Percentiles rank a stretch among this genome's conserved stretches.
These are phyloP conservation scores for Torymus tubicola DNA, from an alignment of 2,888 invertebrate species.

Conservation along the genomic window DNA sequence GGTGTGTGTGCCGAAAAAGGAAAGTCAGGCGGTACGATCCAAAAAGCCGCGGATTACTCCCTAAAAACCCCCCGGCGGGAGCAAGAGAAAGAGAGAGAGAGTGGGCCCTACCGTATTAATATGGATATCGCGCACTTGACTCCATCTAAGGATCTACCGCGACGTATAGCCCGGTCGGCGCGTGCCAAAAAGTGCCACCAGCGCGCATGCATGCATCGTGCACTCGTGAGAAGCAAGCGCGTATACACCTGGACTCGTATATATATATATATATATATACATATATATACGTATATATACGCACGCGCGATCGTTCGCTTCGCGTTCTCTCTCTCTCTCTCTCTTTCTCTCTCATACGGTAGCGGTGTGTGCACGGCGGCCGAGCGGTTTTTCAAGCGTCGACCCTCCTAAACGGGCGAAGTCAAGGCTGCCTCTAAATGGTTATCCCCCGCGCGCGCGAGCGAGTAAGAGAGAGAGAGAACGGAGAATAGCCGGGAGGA, in stretches of 20 bases:
- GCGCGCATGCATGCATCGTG: conserved; percentile 64
- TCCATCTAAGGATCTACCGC: conserved; percentile 68
- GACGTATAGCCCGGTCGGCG: background rate
- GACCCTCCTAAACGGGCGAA: conserved; percentile 67
- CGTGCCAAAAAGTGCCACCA: conserved; percentile 46
- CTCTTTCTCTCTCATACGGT: no score
- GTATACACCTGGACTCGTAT: conserved; percentile 12
- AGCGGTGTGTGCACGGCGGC: background rate
- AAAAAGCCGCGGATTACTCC: conserved; percentile 46
- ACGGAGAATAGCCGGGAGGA: conserved; percentile 35
- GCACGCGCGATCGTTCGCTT: no score
- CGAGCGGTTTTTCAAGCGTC: conserved; percentile 64
- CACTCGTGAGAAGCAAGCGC: conserved; percentile 51
- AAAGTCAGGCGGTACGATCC: background rate
- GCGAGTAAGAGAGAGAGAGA: background rate
- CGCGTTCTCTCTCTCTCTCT: no score
- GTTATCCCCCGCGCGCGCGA: conserved; percentile 58
- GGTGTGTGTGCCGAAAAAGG: no score
- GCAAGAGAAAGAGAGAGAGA: no score
- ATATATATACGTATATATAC: no score
- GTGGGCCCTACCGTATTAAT: conserved; percentile 48
- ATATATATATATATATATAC: no score
- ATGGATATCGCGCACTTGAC: conserved; percentile 61
- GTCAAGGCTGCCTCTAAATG: conserved; percentile 74
- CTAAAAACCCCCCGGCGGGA: conserved; percentile 43